Percentiles rank a stretch among this genome's conserved stretches.
These are phyloP conservation scores for Holothuria scabra DNA, from an alignment of 53 echinoderm and acorn worm genomes.

Conservation along the genomic window DNA sequence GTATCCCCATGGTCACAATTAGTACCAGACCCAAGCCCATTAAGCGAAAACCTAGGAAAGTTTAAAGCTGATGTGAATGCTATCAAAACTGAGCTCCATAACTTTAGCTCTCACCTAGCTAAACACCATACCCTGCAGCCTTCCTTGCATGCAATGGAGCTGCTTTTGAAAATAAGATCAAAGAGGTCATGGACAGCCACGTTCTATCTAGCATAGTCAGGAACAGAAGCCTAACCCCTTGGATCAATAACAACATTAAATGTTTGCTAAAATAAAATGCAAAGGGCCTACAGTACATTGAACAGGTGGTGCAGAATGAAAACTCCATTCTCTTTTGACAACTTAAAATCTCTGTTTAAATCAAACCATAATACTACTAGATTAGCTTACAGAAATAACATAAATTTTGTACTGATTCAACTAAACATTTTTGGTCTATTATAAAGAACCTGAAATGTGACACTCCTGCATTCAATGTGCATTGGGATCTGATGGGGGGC, in stretches of 20 bases:
- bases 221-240: neutral
- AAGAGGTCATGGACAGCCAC: neutral
- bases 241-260: neutral
- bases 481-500: neutral
- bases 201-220: neutral
- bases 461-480: too few species aligned
- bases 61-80: neutral
- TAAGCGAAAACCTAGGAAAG: neutral
- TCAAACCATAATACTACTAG: slow-evolving; percentile 1
- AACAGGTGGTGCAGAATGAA: neutral
- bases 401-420: neutral
- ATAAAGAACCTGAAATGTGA: neutral
- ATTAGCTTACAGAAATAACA: neutral
- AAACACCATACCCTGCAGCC: too few species aligned
- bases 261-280: neutral
- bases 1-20: neutral
- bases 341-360: neutral
- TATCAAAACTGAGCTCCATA: neutral
- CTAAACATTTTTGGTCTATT: slow-evolving; percentile 2
- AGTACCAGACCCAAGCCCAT: neutral
- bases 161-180: neutral
- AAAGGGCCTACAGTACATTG: neutral
- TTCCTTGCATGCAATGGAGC: neutral
- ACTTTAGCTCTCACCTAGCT: neutral
- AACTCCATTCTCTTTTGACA: neutral